These are phyloP conservation scores for Sinonovacula constricta DNA, from an alignment of 1,140 invertebrate species.

Conservation along the genomic window DNA sequence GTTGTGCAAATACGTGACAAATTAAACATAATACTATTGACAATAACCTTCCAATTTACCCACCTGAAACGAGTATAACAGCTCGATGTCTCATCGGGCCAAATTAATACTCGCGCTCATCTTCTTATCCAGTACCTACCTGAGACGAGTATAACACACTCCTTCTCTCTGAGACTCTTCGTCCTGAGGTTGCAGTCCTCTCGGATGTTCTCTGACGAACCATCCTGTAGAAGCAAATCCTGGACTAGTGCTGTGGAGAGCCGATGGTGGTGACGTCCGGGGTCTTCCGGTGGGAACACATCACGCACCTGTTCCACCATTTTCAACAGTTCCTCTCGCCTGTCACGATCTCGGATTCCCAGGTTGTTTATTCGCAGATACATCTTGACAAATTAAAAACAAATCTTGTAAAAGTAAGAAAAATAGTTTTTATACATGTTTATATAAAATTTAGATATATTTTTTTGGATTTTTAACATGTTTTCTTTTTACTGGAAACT, in stretches of 20 bases:
- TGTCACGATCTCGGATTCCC: constrained; percentile 4
- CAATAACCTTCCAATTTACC: background rate
- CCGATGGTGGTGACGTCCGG: background rate
- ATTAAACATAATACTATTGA: background rate
- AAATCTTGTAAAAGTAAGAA: no score
- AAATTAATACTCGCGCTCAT: no score
- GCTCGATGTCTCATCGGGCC: background rate
- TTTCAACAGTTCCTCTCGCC: constrained; percentile 5
- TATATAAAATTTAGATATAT: no score
- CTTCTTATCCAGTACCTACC: no score
- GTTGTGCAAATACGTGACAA: background rate
- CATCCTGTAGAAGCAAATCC: constrained; percentile 36
- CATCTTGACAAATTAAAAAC: no score
- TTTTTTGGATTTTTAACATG: no score
- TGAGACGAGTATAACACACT: constrained; percentile 41
- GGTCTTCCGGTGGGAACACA: constrained; percentile 8
- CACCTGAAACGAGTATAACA: background rate
- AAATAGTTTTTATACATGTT: no score
- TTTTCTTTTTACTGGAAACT: no score
- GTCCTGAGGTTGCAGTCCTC: constrained; percentile 29
- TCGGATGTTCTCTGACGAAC: constrained; percentile 39
- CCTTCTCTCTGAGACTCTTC: constrained; percentile 39
- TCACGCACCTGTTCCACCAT: constrained; percentile 32
- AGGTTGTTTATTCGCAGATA: background rate
- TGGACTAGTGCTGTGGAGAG: constrained; percentile 17